Evolutionary conservation across 1,140 invertebrate species (phyloP), one percentile per base, ranked within the genome.

Genomic region (Drosophila sturtevanti): DNA sequence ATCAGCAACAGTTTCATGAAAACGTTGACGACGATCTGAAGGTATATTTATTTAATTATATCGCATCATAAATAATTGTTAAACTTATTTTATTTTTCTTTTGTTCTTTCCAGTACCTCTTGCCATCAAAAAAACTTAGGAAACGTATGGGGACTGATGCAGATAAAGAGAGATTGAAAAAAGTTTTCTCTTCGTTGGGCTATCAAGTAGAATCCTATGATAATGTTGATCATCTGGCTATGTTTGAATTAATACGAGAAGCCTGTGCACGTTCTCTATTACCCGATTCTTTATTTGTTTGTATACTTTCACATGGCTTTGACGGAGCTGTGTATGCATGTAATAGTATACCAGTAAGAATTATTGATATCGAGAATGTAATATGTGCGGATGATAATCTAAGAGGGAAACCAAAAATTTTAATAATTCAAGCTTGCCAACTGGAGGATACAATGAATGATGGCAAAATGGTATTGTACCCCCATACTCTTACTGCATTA

Each of bases 391-490:
- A 69, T 4, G 66, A 79, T 1, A 48, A 51, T 6, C 63, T 92
- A 5, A 37, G 60, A 12, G 64, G 76, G 14, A 92, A 90, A 38
- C 79, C 80, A 16, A 92, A 92, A 70, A 12, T 92, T 3, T 64
- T 92, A 0, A 74, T 92, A 16, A 79, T 92, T 14, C 91, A 92
- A 72, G 90, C 91, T 0, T 92, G 91, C 38, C 91, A 92, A 65
- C 56, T 35, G 31, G 69, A 79, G 48, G 41, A 69, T 6, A 62
- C 66, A 7, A 10, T 66, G 2, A 18, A 52, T 7, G 31, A 41
- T 4, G 48, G 22, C 27, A 48, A 59, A 66, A 72, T 74, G 24
- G 72, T 75, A 14, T 48, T 16, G 5, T 38, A 27, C 0, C n/a
- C 9, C 27, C 1, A 31, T 6, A 4, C 27, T 7, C 5, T 31